phyloP scores from a whole-genome alignment of 2,888 invertebrate species.

The Spilosoma lubricipeda region DNA sequence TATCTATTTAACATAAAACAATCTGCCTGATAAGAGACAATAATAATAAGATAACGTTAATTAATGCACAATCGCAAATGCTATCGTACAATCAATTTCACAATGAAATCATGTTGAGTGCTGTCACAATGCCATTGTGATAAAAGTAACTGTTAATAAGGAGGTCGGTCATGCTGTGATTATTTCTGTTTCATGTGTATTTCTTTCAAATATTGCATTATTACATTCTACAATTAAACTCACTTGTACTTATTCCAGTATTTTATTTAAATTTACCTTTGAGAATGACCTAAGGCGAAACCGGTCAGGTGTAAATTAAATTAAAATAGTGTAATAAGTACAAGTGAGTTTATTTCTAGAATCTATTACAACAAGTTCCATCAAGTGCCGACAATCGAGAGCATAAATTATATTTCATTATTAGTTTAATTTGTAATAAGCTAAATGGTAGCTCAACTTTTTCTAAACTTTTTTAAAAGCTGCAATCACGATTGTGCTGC shows the following conservation, averaged over 20 bases:
- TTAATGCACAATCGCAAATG: constrained; percentile 15
- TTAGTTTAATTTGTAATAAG: neutral
- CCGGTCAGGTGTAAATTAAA: too few species aligned
- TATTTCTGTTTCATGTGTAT: constrained; percentile 4
- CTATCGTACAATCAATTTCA: constrained; percentile 24
- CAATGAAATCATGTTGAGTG: constrained; percentile 30
- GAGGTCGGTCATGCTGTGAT: neutral
- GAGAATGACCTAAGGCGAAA: too few species aligned
- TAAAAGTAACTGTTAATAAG: neutral
- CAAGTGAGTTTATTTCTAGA: too few species aligned
- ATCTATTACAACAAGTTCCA: too few species aligned
- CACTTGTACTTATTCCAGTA: too few species aligned
- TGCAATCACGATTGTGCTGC: neutral
- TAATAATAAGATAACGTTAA: neutral
- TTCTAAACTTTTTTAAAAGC: neutral
- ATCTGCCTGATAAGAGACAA: too few species aligned
- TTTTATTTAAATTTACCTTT: too few species aligned
- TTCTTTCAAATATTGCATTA: neutral
- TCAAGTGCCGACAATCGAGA: too few species aligned
- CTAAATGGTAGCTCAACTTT: neutral
- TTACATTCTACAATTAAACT: too few species aligned
- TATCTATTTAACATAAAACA: neutral
- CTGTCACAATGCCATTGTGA: constrained; percentile 26
- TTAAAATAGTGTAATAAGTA: too few species aligned
- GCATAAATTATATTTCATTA: too few species aligned